Evolutionary conservation across 35 echinoderm and acorn worm species (phyloP).

Genomic region (Anneissia japonica): DNA sequence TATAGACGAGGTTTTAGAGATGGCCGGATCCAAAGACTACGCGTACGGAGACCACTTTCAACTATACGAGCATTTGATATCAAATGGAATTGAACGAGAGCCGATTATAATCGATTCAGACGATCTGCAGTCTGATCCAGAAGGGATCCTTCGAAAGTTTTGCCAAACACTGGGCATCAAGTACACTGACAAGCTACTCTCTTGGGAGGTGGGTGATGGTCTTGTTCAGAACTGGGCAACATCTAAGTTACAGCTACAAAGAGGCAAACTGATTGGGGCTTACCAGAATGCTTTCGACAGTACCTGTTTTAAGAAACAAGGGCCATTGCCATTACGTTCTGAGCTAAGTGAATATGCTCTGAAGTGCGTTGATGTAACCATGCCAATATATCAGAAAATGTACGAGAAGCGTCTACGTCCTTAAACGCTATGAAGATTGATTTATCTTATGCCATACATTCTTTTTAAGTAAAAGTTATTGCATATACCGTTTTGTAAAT

Average conservation of each 20-base stretch:
- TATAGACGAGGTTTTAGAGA: not conserved
- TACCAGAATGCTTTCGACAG: not conserved
- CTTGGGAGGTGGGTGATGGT: constrained; percentile 3
- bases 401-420: not conserved
- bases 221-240: constrained; percentile 1
- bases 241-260: not conserved
- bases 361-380: not conserved
- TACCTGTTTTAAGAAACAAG: not conserved
- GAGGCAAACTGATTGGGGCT: not conserved
- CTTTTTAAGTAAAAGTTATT: too few relatives aligned
- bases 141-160: constrained; percentile 13
- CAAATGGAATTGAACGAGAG: not conserved
- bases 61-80: not conserved
- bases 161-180: constrained; percentile 19
- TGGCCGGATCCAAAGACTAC: not conserved
- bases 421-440: too few relatives aligned
- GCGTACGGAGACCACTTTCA: not conserved
- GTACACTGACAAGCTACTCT: constrained; percentile 10
- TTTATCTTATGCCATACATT: too few relatives aligned
- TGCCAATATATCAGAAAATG: not conserved
- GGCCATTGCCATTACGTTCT: not conserved
- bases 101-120: constrained; percentile 45
- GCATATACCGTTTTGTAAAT: too few relatives aligned
- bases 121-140: constrained; percentile 30
- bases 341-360: not conserved